Base-by-base conservation (phyloP, 2,888 invertebrate genomes). In the Spicauda simplicius region DNA sequence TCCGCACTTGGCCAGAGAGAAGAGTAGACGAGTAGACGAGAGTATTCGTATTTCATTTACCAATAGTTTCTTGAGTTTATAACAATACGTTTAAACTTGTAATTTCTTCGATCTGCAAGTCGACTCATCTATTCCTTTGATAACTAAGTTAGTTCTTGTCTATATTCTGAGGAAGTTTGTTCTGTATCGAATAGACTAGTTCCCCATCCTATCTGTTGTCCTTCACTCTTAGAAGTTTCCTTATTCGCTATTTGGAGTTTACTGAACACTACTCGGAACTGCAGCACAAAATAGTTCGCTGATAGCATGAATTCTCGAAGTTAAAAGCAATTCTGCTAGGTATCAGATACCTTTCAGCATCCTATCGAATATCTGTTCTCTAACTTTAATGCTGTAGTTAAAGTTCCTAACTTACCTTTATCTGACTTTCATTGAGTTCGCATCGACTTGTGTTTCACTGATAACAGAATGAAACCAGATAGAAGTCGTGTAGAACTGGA, bases 291-390 rank as follows among this genome's bases (percentile, higher is more conserved):
- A 33, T 69, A 71, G 64, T 69, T 71, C 64, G 53, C 70, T 64
- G 77, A 77, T 80, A 76, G 74, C 76, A 76, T 80, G 78, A 78
- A 85, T 84, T 78, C 74, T 77, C 74, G 76, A 79, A 78, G 73
- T 75, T 66, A 74, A 72, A 76, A 78, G 79, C 80, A 81, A 76
- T 80, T 81, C 80, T 79, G 79, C 73, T 74, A 73, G 75, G 64
- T 73, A 78, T 77, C 74, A 52, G 45, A 48, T 54, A 59, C 54
- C 59, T 59, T 59, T 65, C 65, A 65, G 54, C 56, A 66, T 48
- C 66, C 41, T 18, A 70, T 70, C 61, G 60, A 64, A 64, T 66
- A 60, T 65, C 45, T 45, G 54, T 52, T 64, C 33, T 8, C 41
- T 25, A 75, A 76, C 78, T 78, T 79, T 78, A 45, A n/a, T 59